Percentiles rank a stretch among this genome's conserved stretches.
phyloP scores from a whole-genome alignment of 2,888 invertebrate species.

The Agrotis puta region DNA sequence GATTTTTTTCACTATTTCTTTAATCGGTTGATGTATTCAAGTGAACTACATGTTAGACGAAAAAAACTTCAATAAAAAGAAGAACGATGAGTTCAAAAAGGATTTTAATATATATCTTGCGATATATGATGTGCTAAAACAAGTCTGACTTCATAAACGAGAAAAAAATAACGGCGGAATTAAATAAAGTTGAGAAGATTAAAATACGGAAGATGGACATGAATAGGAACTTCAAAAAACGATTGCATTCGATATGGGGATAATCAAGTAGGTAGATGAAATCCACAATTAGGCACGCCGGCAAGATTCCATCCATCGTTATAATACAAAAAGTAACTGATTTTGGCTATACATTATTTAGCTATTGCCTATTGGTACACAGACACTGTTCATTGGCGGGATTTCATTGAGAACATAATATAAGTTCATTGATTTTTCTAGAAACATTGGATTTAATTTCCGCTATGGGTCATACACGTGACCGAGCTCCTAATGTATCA shows the following conservation, averaged over 20 bases:
- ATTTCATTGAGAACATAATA: too few species aligned
- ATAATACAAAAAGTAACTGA: too few species aligned
- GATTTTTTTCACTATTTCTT: constrained; percentile 39
- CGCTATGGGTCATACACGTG: neutral
- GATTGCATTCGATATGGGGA: neutral
- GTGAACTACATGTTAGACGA: constrained; percentile 28
- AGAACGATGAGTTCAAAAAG: constrained; percentile 13
- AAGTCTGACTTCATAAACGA: constrained; percentile 14
- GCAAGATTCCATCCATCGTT: neutral
- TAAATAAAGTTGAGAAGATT: constrained; percentile 9
- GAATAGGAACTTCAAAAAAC: neutral
- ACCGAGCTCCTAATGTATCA: neutral
- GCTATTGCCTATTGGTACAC: too few species aligned
- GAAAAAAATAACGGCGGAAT: constrained; percentile 1
- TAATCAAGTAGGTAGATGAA: neutral
- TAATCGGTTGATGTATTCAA: constrained; percentile 36
- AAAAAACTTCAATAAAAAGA: constrained; percentile 35
- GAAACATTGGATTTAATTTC: constrained; percentile 1
- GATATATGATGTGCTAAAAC: constrained; percentile 22
- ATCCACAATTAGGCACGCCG: neutral
- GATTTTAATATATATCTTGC: constrained; percentile 41
- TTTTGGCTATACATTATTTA: too few species aligned
- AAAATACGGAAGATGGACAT: neutral
- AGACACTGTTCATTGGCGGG: neutral
- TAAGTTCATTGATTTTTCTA: neutral